Evolutionary conservation across 2,888 invertebrate species (phyloP).

Genomic region (Neuroscelio doddi): DNA sequence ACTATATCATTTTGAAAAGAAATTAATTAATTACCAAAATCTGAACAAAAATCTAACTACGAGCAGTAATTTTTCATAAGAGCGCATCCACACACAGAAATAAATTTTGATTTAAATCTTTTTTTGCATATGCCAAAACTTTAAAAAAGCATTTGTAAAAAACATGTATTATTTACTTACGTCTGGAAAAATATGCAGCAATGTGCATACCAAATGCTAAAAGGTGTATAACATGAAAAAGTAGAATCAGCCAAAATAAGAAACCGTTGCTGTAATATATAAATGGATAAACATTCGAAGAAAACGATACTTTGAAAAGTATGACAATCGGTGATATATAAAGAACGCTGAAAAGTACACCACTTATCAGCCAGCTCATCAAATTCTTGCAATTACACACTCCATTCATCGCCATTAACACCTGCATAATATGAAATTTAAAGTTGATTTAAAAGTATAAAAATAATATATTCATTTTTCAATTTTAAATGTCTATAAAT

Average conservation of each 20-base stretch:
- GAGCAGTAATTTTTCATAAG: too few relatives aligned
- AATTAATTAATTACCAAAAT: too few relatives aligned
- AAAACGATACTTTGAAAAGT: constrained; percentile 60
- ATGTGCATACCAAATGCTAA: constrained; percentile 66
- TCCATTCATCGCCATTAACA: constrained; percentile 68
- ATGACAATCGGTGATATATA: constrained; percentile 60
- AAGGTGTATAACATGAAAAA: constrained; percentile 60
- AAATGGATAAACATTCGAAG: constrained; percentile 59
- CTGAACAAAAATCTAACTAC: too few relatives aligned
- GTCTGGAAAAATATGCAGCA: constrained; percentile 65
- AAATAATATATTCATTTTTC: not conserved
- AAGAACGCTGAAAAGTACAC: constrained; percentile 57
- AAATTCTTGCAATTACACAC: constrained; percentile 63
- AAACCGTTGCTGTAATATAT: constrained; percentile 65
- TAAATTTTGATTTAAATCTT: not conserved
- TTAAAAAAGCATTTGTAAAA: not conserved
- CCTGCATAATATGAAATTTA: constrained; percentile 51
- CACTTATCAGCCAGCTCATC: constrained; percentile 65
- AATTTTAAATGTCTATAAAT: too few relatives aligned
- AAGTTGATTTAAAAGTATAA: not conserved
- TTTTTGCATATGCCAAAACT: not conserved
- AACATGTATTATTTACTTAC: constrained; percentile 51
- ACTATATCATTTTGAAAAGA: too few relatives aligned
- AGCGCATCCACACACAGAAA: too few relatives aligned
- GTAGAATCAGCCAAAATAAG: constrained; percentile 62